A percentile compares a stretch with the other conserved stretches of the same genome.
phyloP scores from a whole-genome alignment of 2,888 invertebrate species.

The Drosophila sordidula region DNA sequence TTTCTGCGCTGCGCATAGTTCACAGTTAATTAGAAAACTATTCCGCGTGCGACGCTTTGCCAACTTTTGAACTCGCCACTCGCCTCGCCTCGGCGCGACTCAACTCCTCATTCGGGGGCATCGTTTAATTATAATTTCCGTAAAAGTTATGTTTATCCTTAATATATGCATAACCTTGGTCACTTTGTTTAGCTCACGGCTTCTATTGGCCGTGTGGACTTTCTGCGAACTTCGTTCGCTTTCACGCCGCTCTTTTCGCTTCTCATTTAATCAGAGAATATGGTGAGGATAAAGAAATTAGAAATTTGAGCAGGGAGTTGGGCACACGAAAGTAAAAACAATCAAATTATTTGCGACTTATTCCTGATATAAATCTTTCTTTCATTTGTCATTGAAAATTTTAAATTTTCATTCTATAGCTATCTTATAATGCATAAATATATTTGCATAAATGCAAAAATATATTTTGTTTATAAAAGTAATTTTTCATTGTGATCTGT shows the following conservation, averaged over 20 bases:
- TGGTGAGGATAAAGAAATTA: neutral
- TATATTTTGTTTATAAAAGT: no score
- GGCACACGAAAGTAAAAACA: no score
- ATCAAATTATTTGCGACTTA: no score
- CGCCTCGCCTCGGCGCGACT: conserved; percentile 4
- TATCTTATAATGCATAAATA: no score
- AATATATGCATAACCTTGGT: conserved; percentile 45
- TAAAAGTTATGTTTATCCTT: conserved; percentile 48
- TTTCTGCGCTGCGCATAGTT: conserved; percentile 64
- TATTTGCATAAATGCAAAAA: no score
- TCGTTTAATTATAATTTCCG: conserved; percentile 69
- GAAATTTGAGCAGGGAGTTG: neutral
- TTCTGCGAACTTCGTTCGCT: neutral
- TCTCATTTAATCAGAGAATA: neutral
- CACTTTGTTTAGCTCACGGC: conserved; percentile 45
- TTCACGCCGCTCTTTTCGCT: conserved; percentile 8
- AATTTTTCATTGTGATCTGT: no score
- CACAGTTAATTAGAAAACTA: conserved; percentile 78
- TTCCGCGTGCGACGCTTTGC: conserved; percentile 58
- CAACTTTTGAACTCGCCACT: conserved; percentile 68
- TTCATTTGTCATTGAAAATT: no score
- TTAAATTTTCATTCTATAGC: no score
- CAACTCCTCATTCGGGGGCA: conserved; percentile 28
- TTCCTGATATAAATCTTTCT: no score
- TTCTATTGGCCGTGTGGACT: neutral